Percentiles rank a stretch among this genome's conserved stretches.
Conservation (phyloP, 2,113 vertebrate species). For the Tragelaphus imberbis region DNA sequence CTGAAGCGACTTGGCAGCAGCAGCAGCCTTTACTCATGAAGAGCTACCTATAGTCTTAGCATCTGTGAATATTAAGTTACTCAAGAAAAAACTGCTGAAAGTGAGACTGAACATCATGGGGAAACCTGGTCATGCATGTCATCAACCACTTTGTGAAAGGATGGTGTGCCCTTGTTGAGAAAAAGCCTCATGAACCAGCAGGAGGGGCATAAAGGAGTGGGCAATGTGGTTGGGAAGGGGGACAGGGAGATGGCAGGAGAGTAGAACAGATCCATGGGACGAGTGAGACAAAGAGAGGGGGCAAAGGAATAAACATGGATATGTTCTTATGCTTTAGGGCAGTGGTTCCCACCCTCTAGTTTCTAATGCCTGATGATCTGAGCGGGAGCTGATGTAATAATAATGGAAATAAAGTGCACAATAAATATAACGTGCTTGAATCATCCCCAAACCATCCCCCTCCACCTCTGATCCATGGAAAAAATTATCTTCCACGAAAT, state of each 20-base stretch:
- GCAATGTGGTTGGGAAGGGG: background rate
- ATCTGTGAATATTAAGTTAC: background rate
- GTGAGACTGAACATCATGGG: background rate
- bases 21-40: background rate
- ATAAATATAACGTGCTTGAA: background rate
- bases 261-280: background rate
- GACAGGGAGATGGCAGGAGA: background rate
- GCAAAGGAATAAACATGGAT: background rate
- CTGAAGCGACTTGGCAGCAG: too few relatives aligned
- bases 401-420: background rate
- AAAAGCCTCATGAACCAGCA: background rate
- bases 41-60: background rate
- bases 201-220: background rate
- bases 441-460: background rate
- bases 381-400: background rate
- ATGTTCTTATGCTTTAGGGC: background rate
- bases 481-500: background rate
- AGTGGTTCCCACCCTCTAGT: background rate
- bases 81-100: background rate
- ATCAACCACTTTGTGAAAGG: slow-evolving; percentile 18
- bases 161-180: background rate
- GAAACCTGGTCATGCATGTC: slow-evolving; percentile 32
- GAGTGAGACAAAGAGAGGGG: background rate
- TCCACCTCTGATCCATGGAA: background rate
- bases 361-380: background rate